Base-by-base conservation (phyloP, 2,888 invertebrate species). In the Scaptomyza caliginosa region DNA sequence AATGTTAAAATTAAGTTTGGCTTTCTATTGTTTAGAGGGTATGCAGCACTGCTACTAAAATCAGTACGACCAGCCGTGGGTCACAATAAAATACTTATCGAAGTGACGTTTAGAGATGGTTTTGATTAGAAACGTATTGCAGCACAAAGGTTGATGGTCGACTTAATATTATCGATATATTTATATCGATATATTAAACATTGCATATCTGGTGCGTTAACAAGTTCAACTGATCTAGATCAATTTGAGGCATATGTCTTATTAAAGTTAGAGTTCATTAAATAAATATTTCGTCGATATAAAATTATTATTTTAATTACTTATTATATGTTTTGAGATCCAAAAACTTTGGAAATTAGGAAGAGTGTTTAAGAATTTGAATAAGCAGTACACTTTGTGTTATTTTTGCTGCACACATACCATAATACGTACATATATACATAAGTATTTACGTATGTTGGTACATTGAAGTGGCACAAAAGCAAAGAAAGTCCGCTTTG, bases 211-310 rank as follows among this genome's bases (percentile, higher is more conserved):
- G 13, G 5, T 7, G n/a, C 11, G 10, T 1, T 55, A n/a, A 28
- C 16, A n/a, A 16, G 11, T 26, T 50, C 7, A 23, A 46, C n/a
- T 40, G 45, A 65, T 46, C 45, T 26, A 59, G 57, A 56, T 59
- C 59, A 38, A 32, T 36, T 13, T 36, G 42, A 28, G 36, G 45
- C 45, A 21, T 40, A 45, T 13, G n/a, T 17, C 4, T 55, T 11
- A 28, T 38, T 19, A 48, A 36, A 59, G 67, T 21, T 52, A 60
- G 21, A n/a, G n/a, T n/a, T n/a, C n/a, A n/a, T n/a, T n/a, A n/a
- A n/a, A n/a, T n/a, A n/a, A n/a, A n/a, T n/a, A n/a, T n/a, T n/a
- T n/a, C n/a, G n/a, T n/a, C n/a, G n/a, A n/a, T n/a, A n/a, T n/a
- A n/a, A n/a, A n/a, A n/a, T n/a, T n/a, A n/a, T n/a, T n/a, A n/a